Base-by-base conservation (phyloP, 2,888 invertebrate species). In the Philereme transversata region DNA sequence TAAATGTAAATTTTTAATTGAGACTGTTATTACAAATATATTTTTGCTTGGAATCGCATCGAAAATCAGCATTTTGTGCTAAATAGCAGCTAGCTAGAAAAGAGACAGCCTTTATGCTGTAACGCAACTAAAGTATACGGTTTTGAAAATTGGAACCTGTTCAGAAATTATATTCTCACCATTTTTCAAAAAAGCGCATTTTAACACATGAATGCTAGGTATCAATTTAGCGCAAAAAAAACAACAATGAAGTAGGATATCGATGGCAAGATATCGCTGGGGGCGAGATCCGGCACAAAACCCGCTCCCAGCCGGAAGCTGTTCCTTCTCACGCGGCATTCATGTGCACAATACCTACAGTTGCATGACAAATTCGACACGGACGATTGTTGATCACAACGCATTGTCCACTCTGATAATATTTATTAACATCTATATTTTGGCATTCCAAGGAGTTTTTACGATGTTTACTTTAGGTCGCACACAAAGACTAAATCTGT, bases 321-420 rank as follows among this genome's bases (percentile, higher is more conserved):
- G 87, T 90, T 90, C 91, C 90, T 90, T 90, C 86, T 84, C 88
- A 81, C 83, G 76, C 79, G 70, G 76, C 79, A 87, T 88, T 88
- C 84, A 88, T 74, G 62, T 60, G 62, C 68, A 77, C 90, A 88
- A 90, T 88, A 78, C 74, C 69, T 73, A 78, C 77, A 82, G 82
- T 86, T 84, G 82, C 88, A 87, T 88, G 90, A 91, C 92, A 91
- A 91, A 92, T 92, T 90, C 89, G 88, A 87, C 83, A 79, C 84
- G 79, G 79, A 72, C 82, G 77, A 85, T 88, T 85, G 85, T 87
- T 76, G 76, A 81, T 82, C 80, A 79, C 73, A 72, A 65, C 72
- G 71, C 78, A 75, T 88, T 88, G 85, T 88, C 67, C 70, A 62
- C 80, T 87, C 88, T 86, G 84, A 90, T 90, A 86, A 87, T 89